phyloP scores from a whole-genome alignment of 2,797 vertebrate genomes.

The Chelidonichthys spinosus region DNA sequence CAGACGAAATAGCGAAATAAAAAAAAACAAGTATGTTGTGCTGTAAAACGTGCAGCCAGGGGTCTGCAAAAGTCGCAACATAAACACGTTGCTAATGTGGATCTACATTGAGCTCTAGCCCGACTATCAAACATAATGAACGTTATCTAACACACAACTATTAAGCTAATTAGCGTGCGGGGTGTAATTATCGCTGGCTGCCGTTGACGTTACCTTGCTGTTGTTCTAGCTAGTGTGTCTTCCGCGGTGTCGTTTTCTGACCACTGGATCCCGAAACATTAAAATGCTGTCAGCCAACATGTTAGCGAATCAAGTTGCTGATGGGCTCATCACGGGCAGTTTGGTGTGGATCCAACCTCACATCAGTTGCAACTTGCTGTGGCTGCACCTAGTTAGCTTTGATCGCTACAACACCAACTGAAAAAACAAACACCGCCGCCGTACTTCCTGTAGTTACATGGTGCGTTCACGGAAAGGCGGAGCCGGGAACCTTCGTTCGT shows the following conservation, averaged over 20 bases:
- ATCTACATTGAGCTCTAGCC: no score
- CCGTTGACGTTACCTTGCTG: constrained; percentile 64
- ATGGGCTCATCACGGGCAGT: constrained; percentile 15
- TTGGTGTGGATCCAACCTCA: not conserved
- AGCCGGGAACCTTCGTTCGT: not conserved
- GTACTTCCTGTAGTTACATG: constrained; percentile 65
- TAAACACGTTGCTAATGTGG: not conserved
- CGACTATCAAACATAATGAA: not conserved
- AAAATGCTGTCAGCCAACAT: constrained; percentile 30
- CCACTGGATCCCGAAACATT: constrained; percentile 8
- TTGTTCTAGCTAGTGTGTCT: constrained; percentile 55
- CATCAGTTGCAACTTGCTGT: not conserved
- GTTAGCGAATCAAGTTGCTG: constrained; percentile 4
- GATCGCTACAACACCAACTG: constrained; percentile 32
- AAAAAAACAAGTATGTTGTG: no score
- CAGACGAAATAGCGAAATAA: not conserved
- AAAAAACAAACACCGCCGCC: constrained; percentile 10
- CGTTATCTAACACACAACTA: not conserved
- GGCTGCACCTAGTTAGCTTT: constrained; percentile 51
- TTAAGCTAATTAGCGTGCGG: constrained; percentile 9
- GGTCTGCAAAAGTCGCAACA: constrained; percentile 1
- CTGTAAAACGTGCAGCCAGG: not conserved
- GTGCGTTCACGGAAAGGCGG: constrained; percentile 50
- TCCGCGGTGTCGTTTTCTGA: constrained; percentile 36
- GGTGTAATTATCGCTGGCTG: not conserved